phyloP scores from a whole-genome alignment of 2,797 vertebrate species.

The Leptodactylus fallax region DNA sequence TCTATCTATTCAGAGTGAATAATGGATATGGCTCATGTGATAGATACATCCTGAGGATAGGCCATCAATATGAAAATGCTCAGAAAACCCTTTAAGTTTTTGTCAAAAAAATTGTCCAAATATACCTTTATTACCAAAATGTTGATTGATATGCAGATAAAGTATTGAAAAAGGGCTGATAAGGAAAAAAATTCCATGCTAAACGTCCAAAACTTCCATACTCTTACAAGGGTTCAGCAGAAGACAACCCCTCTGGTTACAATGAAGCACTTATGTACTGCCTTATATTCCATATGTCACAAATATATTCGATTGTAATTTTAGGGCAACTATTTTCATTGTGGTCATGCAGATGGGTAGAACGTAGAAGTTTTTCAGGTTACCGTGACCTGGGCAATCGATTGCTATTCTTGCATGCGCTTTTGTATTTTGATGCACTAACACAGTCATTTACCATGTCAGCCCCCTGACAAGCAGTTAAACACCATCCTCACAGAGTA shows the following conservation, averaged over 20 bases:
- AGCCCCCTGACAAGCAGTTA: neutral
- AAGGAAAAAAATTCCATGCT: too few species aligned
- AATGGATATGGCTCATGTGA: too few species aligned
- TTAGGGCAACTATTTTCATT: neutral
- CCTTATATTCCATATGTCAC: neutral
- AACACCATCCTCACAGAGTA: neutral
- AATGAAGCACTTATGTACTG: neutral
- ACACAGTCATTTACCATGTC: neutral
- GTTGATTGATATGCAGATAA: too few species aligned
- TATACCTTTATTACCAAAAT: too few species aligned
- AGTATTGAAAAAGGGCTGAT: too few species aligned
- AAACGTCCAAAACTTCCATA: too few species aligned
- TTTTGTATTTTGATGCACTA: constrained; percentile 1
- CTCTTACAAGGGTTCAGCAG: too few species aligned
- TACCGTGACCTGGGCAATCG: neutral
- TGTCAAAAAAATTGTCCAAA: too few species aligned
- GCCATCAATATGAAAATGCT: too few species aligned
- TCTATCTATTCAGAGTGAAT: too few species aligned
- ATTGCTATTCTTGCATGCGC: neutral
- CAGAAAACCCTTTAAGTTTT: too few species aligned
- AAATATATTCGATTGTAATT: neutral
- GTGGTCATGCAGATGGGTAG: neutral
- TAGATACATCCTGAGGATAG: too few species aligned
- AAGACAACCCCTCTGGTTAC: neutral
- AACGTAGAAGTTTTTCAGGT: neutral